Conservation (phyloP, 1,140 invertebrate species). For the Steinernema khuongi region DNA sequence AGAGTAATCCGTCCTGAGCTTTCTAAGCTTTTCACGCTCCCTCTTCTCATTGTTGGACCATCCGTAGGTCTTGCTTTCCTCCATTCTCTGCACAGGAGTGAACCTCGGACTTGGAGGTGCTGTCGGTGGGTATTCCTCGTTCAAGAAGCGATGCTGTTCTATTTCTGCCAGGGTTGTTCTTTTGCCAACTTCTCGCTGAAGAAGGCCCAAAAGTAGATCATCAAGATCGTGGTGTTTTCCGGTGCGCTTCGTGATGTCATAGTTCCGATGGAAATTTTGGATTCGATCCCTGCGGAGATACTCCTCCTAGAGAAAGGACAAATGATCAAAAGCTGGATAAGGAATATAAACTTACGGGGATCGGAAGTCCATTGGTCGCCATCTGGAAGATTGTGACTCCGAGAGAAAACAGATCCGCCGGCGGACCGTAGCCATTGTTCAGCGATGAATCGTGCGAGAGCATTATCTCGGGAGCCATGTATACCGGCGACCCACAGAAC, state of each 20-base stretch:
- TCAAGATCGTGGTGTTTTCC: neutral
- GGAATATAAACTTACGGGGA: neutral
- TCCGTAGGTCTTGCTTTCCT: neutral
- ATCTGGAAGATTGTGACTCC: neutral
- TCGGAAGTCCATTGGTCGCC: neutral
- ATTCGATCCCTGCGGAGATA: neutral
- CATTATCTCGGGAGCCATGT: neutral
- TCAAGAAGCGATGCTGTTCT: neutral
- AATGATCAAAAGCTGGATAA: neutral
- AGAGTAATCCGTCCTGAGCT: neutral
- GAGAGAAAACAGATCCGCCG: neutral
- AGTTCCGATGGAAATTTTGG: neutral
- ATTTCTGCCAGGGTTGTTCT: neutral
- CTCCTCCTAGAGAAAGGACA: neutral
- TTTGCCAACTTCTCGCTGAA: neutral
- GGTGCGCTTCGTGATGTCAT: neutral
- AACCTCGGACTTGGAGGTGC: neutral
- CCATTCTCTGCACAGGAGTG: neutral
- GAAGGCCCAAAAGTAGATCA: neutral
- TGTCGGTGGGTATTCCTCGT: neutral
- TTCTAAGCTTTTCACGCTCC: neutral
- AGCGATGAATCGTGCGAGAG: neutral
- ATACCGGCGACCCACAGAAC: neutral
- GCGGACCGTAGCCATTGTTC: neutral
- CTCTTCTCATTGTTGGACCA: neutral